Percentiles rank a stretch among this genome's conserved stretches.
phyloP scores from a whole-genome alignment of 2,797 vertebrate genomes.

The Helicolenus hilgendorfi region DNA sequence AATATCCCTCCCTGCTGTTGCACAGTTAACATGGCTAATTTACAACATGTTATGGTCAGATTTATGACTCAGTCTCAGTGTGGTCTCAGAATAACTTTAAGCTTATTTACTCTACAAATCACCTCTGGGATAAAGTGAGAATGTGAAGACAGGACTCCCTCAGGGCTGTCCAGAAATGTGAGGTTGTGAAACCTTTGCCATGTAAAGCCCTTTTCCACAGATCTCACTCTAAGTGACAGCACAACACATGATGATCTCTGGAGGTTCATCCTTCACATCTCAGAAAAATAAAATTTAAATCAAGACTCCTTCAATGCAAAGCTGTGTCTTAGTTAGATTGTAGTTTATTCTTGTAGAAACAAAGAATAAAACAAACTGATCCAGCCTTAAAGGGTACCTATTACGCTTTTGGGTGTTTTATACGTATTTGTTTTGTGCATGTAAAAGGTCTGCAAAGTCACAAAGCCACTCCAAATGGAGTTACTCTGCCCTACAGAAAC shows the following conservation, averaged over 20 bases:
- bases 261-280: background rate
- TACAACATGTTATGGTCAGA: constrained; percentile 42
- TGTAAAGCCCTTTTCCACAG: constrained; percentile 31
- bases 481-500: no score
- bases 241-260: background rate
- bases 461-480: no score
- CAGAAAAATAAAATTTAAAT: background rate
- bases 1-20: background rate
- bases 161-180: constrained; percentile 22
- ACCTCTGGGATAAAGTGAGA: constrained; percentile 39
- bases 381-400: background rate
- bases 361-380: background rate
- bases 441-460: no score
- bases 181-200: constrained; percentile 25
- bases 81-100: constrained; percentile 26
- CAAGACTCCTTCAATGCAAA: background rate
- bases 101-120: constrained; percentile 54
- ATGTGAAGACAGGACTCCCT: constrained; percentile 29
- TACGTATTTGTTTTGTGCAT: no score
- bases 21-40: constrained; percentile 21
- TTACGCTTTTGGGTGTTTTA: no score
- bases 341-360: background rate
- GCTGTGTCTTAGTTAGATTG: background rate
- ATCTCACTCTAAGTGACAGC: constrained; percentile 8
- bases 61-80: constrained; percentile 22